phyloP scores from a whole-genome alignment of 1,140 invertebrate species.

The Drosophila melanogaster region DNA sequence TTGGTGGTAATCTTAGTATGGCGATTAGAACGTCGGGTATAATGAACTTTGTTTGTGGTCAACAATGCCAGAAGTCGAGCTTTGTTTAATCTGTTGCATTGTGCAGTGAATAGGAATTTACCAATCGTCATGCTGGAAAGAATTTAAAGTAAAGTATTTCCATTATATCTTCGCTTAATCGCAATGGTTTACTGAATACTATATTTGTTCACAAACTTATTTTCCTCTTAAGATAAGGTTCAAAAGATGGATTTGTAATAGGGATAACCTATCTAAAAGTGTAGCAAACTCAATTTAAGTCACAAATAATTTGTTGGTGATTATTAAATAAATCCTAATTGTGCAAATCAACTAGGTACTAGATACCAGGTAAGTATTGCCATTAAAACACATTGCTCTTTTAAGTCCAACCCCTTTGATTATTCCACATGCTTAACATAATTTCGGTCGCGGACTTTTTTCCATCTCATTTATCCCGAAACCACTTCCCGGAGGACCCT shows the following conservation, averaged over 20 bases:
- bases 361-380: slow-evolving; percentile 1
- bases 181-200: no score
- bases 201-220: no score
- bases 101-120: neutral
- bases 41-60: slow-evolving; percentile 54
- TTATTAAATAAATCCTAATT: no score
- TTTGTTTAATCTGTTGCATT: slow-evolving; percentile 31
- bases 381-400: neutral
- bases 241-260: no score
- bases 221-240: no score
- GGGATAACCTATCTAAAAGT: no score
- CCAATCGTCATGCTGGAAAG: no score
- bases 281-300: no score
- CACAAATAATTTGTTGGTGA: no score
- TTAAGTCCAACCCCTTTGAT: neutral
- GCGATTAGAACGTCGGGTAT: slow-evolving; percentile 58
- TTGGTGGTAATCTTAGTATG: slow-evolving; percentile 29
- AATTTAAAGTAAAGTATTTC: neutral
- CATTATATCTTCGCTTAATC: neutral
- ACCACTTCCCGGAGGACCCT: slow-evolving; percentile 20
- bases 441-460: slow-evolving; percentile 47
- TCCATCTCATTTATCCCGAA: slow-evolving; percentile 67
- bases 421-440: slow-evolving; percentile 7
- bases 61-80: slow-evolving; percentile 9
- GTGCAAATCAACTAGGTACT: neutral